Evolutionary conservation across 2,888 invertebrate genomes (phyloP).

Genomic region (Agrochola circellaris): DNA sequence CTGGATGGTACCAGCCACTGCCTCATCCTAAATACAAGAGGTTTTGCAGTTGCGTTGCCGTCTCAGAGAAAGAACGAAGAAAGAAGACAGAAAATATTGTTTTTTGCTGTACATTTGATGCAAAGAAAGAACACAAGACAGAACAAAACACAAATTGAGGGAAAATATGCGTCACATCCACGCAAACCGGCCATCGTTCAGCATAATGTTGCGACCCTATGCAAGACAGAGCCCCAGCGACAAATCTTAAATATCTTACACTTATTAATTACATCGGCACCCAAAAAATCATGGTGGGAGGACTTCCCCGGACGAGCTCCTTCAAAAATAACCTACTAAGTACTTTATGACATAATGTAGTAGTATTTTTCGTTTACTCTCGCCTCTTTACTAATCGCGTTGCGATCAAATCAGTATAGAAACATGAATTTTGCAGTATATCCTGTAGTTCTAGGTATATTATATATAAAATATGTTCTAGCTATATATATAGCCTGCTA

Average conservation of each 20-base stretch:
- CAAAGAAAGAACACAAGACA: too few relatives aligned
- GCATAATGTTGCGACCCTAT: too few relatives aligned
- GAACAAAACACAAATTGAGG: too few relatives aligned
- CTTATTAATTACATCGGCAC: not conserved
- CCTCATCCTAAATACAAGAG: not conserved
- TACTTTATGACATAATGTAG: too few relatives aligned
- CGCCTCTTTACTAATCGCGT: not conserved
- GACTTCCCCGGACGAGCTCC: not conserved
- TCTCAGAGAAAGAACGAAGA: not conserved
- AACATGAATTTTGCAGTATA: not conserved
- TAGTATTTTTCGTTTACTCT: too few relatives aligned
- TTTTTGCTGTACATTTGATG: too few relatives aligned
- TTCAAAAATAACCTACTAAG: not conserved
- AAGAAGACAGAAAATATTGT: too few relatives aligned
- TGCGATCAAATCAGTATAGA: not conserved
- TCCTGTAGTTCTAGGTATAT: conserved; percentile 10
- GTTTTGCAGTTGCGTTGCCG: not conserved
- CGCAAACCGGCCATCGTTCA: too few relatives aligned
- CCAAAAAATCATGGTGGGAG: not conserved
- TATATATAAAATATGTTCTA: not conserved
- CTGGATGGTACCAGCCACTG: not conserved
- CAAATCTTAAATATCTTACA: too few relatives aligned
- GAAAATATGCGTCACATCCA: too few relatives aligned
- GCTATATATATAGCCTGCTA: not conserved
- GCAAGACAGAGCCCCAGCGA: too few relatives aligned